Evolutionary conservation across 2,888 invertebrate genomes (phyloP), one percentile per base, ranked within the genome.

Genomic region (Pardosa pseudoannulata): DNA sequence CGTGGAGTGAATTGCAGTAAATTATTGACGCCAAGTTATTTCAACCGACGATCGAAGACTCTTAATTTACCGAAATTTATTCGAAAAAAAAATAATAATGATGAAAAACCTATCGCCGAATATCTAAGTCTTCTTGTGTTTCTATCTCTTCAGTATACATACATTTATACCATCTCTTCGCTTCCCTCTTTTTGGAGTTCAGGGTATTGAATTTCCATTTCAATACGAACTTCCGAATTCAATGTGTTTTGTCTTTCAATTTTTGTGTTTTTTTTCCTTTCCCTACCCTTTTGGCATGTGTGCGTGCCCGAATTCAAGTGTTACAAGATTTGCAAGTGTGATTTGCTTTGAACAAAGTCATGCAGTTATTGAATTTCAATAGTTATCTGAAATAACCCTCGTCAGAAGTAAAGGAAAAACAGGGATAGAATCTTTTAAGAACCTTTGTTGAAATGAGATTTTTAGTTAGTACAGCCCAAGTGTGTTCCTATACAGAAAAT

Each of bases 281-380:
- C 32, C 32, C 32, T 36, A 64, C 16, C 11, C 27, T 68, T 11
- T 27, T 3, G n/a, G 9, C 9, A 9, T 36, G 9, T n/a, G 16
- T 29, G n/a, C 23, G 13, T 28, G 46, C 68, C 36, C n/a, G 32
- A 46, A 73, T 70, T 75, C 46, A 36, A 56, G 67, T 73, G 76
- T 76, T 76, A 73, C 76, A 71, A 72, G 78, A 78, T 85, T 79
- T 85, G 83, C 78, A 85, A 85, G 83, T 85, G 78, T 85, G 78
- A 85, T 85, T 85, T 85, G 72, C 41, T 83, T 71, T 13, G 65
- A 67, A 32, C 62, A 78, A 68, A 78, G 78, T 73, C 83, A 78
- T 76, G 71, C 65, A 83, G 76, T 72, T 83, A 83, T 83, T 76
- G 82, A 76, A 83, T 83, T 83, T 83, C 82, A 83, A 83, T 83